phyloP scores from a whole-genome alignment of 2,888 invertebrate genomes.

The Drosophila paranaensis region DNA sequence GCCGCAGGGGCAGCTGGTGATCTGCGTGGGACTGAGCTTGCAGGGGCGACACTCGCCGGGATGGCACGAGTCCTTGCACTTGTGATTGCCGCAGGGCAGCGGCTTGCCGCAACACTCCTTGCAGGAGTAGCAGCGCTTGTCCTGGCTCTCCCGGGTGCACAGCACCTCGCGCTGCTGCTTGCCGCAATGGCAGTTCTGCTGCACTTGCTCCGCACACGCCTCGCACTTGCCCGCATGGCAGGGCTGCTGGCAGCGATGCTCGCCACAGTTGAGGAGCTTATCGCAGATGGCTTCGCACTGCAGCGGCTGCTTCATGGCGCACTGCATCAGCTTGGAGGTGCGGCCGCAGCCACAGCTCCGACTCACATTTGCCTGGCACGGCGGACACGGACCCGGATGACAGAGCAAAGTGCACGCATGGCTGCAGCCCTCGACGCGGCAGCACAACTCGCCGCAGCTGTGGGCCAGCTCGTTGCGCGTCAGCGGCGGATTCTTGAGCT shows the following conservation, averaged over 20 bases:
- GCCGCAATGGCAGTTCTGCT: slow-evolving; percentile 91
- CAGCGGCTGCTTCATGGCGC: slow-evolving; percentile 89
- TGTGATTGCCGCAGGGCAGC: slow-evolving; percentile 89
- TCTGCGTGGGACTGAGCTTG: slow-evolving; percentile 86
- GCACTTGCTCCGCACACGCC: slow-evolving; percentile 88
- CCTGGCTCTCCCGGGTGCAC: slow-evolving; percentile 87
- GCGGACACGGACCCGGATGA: slow-evolving; percentile 98
- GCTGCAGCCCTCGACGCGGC: slow-evolving; percentile 86
- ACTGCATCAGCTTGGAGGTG: slow-evolving; percentile 89
- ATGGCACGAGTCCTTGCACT: slow-evolving; percentile 89
- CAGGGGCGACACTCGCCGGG: slow-evolving; percentile 89
- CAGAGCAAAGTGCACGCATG: slow-evolving; percentile 93
- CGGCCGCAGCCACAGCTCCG: slow-evolving; percentile 92
- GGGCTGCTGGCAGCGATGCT: slow-evolving; percentile 89
- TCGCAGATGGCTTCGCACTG: slow-evolving; percentile 91
- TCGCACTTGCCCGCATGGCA: slow-evolving; percentile 94
- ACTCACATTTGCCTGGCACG: slow-evolving; percentile 91
- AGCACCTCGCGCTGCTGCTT: slow-evolving; percentile 87
- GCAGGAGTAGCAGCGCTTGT: slow-evolving; percentile 87
- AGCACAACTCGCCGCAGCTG: slow-evolving; percentile 95
- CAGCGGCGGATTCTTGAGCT: slow-evolving; percentile 90
- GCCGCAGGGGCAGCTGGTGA: slow-evolving; percentile 92
- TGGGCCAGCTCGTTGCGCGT: slow-evolving; percentile 93
- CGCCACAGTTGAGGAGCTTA: slow-evolving; percentile 90
- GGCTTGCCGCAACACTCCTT: slow-evolving; percentile 87